Base-by-base conservation (phyloP, 2,797 vertebrate species). In the Calcarius lapponicus region DNA sequence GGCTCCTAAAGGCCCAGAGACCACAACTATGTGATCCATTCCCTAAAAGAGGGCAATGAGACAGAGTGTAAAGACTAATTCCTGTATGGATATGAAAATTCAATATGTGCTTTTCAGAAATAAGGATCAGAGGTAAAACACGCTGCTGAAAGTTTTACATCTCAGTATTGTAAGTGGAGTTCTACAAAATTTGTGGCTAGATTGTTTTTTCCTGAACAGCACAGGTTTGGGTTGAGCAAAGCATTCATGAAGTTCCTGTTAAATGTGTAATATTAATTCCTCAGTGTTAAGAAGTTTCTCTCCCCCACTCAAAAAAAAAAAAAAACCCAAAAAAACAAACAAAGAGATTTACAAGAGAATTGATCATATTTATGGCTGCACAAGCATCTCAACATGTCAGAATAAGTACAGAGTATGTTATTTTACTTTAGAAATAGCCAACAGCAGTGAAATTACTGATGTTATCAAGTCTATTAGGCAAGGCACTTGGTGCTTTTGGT, bases 11-110 rank as follows among this genome's bases (percentile, higher is more conserved):
- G 50, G 24, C 48, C 40, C 45, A 29, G 18, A 66, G 13, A 53
- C 10, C 15, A 29, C 26, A 50, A 3, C 31, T 47, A 1, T 0
- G 1, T 71, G n/a, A 21, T 64, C 34, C 8, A 0, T 50, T 36
- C 24, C 13, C 19, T 79, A 43, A 73, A 54, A 80, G 40, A 43
- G 29, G 32, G 32, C 29, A 26, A 1, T 13, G 51, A 73, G 14
- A 17, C 9, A 8, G 11, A 11, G 5, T 48, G 10, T 40, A 48
- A 80, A 70, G 32, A 9, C 42, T 34, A 56, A 38, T 48, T 87
- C 14, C 29, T 36, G 12, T 29, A 36, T 38, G 31, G 15, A 9
- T 38, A 10, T 43, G 25, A 22, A 72, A 47, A 67, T 74, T 64
- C 12, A 70, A 56, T 71, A 24, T 9, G 10, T 17, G 7, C 20